Evolutionary conservation across 2,113 vertebrate species (phyloP).

Genomic region (Leucosticte australis): DNA sequence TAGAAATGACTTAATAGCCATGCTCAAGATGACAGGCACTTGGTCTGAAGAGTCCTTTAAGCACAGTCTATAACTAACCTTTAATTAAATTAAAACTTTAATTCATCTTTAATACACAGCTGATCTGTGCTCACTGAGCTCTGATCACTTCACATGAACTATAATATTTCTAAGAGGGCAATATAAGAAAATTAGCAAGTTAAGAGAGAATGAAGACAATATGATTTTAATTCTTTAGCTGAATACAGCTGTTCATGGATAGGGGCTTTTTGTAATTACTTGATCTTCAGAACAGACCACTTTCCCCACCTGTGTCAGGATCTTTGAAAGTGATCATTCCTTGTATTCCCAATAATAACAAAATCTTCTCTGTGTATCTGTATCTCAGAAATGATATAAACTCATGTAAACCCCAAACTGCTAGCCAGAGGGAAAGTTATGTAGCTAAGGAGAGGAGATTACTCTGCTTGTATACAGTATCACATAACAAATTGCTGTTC

Average conservation of each 20-base stretch:
- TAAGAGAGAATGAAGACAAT: not conserved
- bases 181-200: not conserved
- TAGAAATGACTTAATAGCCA: not conserved
- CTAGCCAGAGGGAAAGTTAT: not conserved
- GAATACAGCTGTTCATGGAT: not conserved
- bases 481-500: not conserved
- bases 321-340: not conserved
- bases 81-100: slow-evolving; percentile 36
- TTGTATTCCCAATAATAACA: not conserved
- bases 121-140: not conserved
- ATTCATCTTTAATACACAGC: not conserved
- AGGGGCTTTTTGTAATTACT: not conserved
- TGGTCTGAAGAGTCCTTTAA: not conserved
- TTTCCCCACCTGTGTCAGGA: not conserved
- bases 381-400: not conserved
- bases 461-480: not conserved
- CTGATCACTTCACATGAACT: not conserved
- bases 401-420: not conserved
- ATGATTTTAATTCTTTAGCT: not conserved
- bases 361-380: not conserved
- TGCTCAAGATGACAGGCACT: not conserved
- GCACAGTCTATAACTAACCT: not conserved
- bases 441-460: not conserved
- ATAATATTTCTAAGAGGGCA: not conserved
- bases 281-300: not conserved